Evolutionary conservation across 2,888 invertebrate genomes (phyloP), one percentile per base, ranked within the genome.

Genomic region (Dasysyrphus albostriatus): DNA sequence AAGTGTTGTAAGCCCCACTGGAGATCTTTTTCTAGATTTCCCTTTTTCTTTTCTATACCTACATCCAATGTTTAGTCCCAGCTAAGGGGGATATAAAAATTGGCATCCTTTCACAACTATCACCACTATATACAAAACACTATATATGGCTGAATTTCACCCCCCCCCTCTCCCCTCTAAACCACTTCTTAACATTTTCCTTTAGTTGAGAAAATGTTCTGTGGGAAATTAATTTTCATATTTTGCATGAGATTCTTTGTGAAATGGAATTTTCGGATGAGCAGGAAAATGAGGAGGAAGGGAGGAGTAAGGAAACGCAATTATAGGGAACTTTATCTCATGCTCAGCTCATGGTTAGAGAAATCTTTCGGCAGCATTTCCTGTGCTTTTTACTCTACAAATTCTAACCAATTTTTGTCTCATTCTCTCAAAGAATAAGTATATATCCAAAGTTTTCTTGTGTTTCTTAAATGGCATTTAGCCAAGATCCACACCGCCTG

Each of bases 391-490:
- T 58, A 8, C 51, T 37, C 10, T 47, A 7, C 24, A n/a, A 54
- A 32, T 34, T 16, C 47, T 16, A 16, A 19, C 10, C 9, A 5
- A 47, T 16, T 32, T 32, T 2, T 39, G 12, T 54, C 54, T 34
- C 56, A n/a, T n/a, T 49, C 16, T 12, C 56, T 76, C 59, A 70
- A 84, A 74, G 79, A 72, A 80, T 65, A 44, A 54, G 24, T 39
- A 39, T n/a, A n/a, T n/a, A n/a, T n/a, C n/a, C 10, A 75, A 70
- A 69, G 12, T 82, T 83, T 78, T 87, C 59, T 65, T 78, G 47
- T 87, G 82, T 74, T 75, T 54, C 74, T 78, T 83, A 83, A 87
- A 83, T 83, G 82, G 87, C 83, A 87, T 87, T 87, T 83, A 87
- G 87, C 87, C 83, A 87, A 87, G 87, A 87, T 63, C 70, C 83